phyloP scores from a whole-genome alignment of 2,797 vertebrate genomes.

The Chiroxiphia lanceolata region DNA sequence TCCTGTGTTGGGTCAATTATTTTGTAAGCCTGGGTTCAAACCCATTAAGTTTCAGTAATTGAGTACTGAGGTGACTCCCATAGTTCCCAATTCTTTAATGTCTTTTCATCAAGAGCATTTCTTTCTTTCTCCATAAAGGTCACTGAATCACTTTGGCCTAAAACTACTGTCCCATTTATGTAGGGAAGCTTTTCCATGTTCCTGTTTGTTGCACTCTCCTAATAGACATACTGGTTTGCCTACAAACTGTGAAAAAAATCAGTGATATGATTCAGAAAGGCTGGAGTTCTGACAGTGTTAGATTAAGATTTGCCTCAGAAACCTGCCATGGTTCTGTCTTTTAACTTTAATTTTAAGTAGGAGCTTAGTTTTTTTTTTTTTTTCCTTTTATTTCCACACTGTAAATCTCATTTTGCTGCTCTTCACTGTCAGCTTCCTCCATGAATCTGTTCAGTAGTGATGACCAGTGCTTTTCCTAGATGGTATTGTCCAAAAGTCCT shows the following conservation, averaged over 20 bases:
- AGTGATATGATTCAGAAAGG: neutral
- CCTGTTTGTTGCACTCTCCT: neutral
- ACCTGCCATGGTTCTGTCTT: neutral
- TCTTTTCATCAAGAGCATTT: neutral
- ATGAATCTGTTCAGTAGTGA: neutral
- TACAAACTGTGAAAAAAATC: neutral
- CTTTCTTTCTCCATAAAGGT: neutral
- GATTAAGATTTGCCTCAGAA: neutral
- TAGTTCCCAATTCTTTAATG: neutral
- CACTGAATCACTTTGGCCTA: neutral
- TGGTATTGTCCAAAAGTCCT: neutral
- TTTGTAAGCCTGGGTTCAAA: neutral
- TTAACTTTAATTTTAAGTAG: neutral
- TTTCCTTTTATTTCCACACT: neutral
- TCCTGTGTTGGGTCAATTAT: neutral
- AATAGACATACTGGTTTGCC: neutral
- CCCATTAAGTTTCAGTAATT: neutral
- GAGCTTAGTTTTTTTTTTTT: neutral
- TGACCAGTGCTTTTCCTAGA: neutral
- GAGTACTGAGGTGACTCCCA: neutral
- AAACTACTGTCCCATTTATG: neutral
- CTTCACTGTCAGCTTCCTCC: neutral
- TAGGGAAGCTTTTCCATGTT: neutral
- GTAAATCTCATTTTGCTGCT: neutral
- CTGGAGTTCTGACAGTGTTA: neutral